A percentile compares a stretch with the other conserved stretches of the same genome.
phyloP scores from a whole-genome alignment of 2,797 vertebrate species.

The Psittacula echo region DNA sequence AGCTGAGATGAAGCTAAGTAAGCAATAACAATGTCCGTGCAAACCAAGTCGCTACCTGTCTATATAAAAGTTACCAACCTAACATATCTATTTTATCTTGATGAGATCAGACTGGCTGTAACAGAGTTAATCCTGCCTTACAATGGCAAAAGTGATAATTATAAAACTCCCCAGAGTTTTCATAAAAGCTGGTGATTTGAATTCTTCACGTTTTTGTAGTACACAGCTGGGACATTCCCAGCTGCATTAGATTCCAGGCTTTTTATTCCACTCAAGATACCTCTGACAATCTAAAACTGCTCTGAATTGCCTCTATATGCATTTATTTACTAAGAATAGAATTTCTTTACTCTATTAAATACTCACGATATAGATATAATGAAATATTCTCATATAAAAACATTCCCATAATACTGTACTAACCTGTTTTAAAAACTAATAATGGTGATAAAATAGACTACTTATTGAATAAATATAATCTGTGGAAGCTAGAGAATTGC shows the following conservation, averaged over 20 bases:
- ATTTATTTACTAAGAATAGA: background rate
- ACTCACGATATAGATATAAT: background rate
- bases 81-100: background rate
- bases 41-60: background rate
- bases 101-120: background rate
- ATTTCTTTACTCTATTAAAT: background rate
- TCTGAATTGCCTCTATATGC: background rate
- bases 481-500: background rate
- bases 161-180: background rate
- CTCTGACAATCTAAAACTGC: background rate
- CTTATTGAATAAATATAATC: background rate
- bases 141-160: background rate
- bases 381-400: background rate
- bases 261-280: background rate
- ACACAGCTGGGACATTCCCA: background rate
- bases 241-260: background rate
- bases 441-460: background rate
- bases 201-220: background rate
- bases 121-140: background rate
- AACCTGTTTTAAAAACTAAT: background rate
- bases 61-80: background rate
- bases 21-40: background rate
- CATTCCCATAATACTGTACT: background rate
- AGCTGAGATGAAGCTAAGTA: background rate
- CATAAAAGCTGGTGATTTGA: background rate